A percentile compares a stretch with the other conserved stretches of the same genome.
These are phyloP conservation scores for Acheta domesticus DNA, from an alignment of 2,888 invertebrate genomes.

Conservation along the genomic window DNA sequence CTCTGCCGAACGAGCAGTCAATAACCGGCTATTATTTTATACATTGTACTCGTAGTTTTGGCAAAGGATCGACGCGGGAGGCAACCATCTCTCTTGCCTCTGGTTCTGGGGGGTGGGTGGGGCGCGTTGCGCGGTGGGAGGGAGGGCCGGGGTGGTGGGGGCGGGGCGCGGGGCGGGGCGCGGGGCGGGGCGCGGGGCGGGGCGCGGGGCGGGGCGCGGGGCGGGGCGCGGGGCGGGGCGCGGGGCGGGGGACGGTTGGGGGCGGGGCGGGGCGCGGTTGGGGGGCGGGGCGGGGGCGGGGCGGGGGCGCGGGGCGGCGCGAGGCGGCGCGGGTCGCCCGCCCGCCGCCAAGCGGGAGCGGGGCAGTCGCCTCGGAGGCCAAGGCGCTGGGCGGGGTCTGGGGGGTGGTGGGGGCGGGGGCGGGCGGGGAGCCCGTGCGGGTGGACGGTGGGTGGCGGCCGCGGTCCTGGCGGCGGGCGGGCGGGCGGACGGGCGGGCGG, in stretches of 20 bases:
- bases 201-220: background rate
- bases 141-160: background rate
- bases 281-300: no score
- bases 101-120: background rate
- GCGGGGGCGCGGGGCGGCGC: background rate
- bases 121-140: background rate
- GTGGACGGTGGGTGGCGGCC: background rate
- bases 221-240: background rate
- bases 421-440: background rate
- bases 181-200: background rate
- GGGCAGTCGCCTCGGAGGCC: background rate
- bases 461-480: background rate
- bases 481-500: background rate
- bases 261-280: background rate
- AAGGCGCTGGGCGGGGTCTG: no score
- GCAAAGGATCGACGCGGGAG: no score
- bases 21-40: no score
- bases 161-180: background rate
- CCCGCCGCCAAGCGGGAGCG: no score
- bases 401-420: background rate
- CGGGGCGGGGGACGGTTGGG: background rate
- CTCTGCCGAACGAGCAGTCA: no score
- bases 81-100: no score
- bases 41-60: no score
- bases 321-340: background rate